A percentile compares a stretch with the other conserved stretches of the same genome.
Conservation (phyloP, 2,113 vertebrate genomes). For the Protomyctophum bolini region DNA sequence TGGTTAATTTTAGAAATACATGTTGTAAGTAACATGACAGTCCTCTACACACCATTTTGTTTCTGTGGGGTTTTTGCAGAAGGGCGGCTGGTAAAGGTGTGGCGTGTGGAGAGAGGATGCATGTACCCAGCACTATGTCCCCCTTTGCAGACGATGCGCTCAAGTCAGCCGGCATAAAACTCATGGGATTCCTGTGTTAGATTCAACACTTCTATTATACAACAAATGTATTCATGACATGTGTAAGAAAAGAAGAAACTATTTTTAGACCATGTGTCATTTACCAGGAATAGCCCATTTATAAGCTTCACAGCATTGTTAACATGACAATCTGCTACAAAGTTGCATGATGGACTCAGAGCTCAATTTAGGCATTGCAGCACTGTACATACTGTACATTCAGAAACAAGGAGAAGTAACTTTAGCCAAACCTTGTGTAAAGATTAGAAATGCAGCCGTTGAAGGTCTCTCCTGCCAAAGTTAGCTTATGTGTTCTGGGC, state of each 20-base stretch:
- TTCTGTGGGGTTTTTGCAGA: not conserved
- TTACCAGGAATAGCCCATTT: too few species aligned
- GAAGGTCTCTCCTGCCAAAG: constrained; percentile 78
- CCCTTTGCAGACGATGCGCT: constrained; percentile 58
- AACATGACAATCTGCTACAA: too few species aligned
- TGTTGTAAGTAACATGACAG: not conserved
- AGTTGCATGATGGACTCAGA: too few species aligned
- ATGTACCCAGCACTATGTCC: constrained; percentile 73
- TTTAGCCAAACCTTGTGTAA: constrained; percentile 79
- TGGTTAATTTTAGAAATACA: too few species aligned
- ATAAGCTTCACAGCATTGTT: too few species aligned
- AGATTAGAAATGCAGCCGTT: constrained; percentile 85
- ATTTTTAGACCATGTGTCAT: not conserved
- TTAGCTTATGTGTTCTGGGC: constrained; percentile 32
- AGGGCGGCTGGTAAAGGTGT: not conserved
- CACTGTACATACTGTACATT: not conserved
- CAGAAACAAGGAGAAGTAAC: not conserved
- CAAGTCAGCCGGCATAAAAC: constrained; percentile 77
- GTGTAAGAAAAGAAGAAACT: not conserved
- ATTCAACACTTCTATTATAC: not conserved
- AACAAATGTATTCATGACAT: not conserved
- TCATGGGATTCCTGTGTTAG: constrained; percentile 40
- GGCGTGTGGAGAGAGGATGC: constrained; percentile 59
- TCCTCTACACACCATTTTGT: constrained; percentile 29
- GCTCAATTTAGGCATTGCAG: too few species aligned